Evolutionary conservation across 1,140 invertebrate species (phyloP).

Genomic region (Drosophila aff.): DNA sequence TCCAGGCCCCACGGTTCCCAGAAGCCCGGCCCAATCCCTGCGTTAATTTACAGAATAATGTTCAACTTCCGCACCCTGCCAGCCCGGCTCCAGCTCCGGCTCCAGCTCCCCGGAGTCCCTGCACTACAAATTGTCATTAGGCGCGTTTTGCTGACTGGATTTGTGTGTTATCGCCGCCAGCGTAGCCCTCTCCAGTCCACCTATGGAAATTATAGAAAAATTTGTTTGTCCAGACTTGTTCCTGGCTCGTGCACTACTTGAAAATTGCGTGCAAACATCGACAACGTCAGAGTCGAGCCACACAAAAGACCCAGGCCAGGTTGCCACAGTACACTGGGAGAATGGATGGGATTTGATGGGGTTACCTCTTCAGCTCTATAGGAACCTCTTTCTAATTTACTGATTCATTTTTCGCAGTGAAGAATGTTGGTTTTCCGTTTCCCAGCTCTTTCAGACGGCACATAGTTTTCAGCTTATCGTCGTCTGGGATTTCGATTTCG

Average conservation of each 20-base stretch:
- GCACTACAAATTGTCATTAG: slow-evolving; percentile 78
- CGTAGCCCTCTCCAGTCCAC: slow-evolving; percentile 4
- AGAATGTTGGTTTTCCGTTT: slow-evolving; percentile 58
- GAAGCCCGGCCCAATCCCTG: slow-evolving; percentile 38
- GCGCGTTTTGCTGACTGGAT: slow-evolving; percentile 43
- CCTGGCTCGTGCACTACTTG: slow-evolving; percentile 65
- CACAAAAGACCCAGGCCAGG: slow-evolving; percentile 23
- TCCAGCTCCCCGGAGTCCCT: slow-evolving; percentile 6
- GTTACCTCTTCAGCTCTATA: too few relatives aligned
- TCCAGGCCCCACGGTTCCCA: slow-evolving; percentile 23
- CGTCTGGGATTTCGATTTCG: slow-evolving; percentile 73
- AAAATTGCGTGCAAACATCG: slow-evolving; percentile 76
- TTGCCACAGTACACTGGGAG: slow-evolving; percentile 27
- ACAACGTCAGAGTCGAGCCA: slow-evolving; percentile 19
- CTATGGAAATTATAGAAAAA: slow-evolving; percentile 77
- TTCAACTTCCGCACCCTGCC: slow-evolving; percentile 62
- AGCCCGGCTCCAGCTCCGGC: neutral
- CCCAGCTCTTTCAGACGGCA: slow-evolving; percentile 17
- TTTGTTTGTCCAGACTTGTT: slow-evolving; percentile 79
- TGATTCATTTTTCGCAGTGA: slow-evolving; percentile 29
- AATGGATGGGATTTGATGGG: neutral
- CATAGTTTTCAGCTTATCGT: slow-evolving; percentile 27
- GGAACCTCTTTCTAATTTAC: neutral
- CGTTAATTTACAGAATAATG: slow-evolving; percentile 81
- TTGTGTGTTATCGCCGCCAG: slow-evolving; percentile 53